Percentiles rank a stretch among this genome's conserved stretches.
These are phyloP conservation scores for Cyphomyrus plagiostoma DNA, from an alignment of 2,113 vertebrate species.

Conservation along the genomic window DNA sequence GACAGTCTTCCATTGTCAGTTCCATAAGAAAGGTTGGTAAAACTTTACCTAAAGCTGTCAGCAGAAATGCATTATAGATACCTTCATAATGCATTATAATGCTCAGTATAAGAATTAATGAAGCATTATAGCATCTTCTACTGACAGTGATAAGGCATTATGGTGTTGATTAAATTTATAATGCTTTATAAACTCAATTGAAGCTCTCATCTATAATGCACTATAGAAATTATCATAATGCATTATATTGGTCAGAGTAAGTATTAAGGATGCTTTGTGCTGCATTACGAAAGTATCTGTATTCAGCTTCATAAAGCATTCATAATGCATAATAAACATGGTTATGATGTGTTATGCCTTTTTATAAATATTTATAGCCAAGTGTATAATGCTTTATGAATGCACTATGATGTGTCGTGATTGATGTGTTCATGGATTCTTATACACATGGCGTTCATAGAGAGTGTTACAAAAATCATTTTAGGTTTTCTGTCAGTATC, in stretches of 20 bases:
- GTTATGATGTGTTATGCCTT: too few species aligned
- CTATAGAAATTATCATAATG: too few species aligned
- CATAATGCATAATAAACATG: too few species aligned
- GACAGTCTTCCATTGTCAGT: background rate
- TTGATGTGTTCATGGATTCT: background rate
- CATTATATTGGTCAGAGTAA: too few species aligned
- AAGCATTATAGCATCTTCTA: background rate
- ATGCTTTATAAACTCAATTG: background rate
- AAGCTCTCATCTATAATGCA: background rate
- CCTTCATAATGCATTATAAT: background rate
- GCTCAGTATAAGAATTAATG: background rate
- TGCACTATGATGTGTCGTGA: background rate
- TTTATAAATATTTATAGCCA: background rate
- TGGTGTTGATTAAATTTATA: background rate
- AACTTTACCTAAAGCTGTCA: background rate
- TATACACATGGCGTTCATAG: background rate
- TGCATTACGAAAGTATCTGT: too few species aligned
- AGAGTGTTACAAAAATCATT: background rate
- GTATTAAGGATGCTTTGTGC: too few species aligned
- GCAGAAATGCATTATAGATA: background rate
- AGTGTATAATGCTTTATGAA: background rate
- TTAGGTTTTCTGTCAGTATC: background rate
- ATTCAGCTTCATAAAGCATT: too few species aligned
- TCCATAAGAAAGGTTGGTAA: background rate
- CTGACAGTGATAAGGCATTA: background rate